Conservation (phyloP, 2,888 invertebrate genomes). For the Thymelicus acteon region DNA sequence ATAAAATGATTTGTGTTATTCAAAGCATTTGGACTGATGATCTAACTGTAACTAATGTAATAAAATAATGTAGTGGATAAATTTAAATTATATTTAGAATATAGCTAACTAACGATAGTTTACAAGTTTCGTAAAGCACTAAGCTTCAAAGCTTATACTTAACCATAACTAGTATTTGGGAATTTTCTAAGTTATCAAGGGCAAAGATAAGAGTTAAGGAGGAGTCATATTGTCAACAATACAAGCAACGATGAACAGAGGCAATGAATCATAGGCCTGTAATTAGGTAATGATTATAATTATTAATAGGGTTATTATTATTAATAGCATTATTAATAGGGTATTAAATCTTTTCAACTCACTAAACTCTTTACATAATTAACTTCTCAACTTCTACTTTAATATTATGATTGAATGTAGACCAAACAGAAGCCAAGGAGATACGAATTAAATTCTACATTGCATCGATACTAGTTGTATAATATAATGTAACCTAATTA, state of each 20-base stretch:
- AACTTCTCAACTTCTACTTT: too few species aligned
- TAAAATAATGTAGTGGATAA: too few species aligned
- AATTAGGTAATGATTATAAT: constrained; percentile 37
- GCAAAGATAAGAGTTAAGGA: constrained; percentile 30
- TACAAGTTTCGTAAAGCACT: too few species aligned
- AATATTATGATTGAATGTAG: too few species aligned
- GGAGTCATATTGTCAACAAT: constrained; percentile 38
- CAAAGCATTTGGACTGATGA: too few species aligned
- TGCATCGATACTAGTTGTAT: neutral
- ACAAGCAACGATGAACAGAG: constrained; percentile 33
- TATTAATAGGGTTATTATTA: neutral
- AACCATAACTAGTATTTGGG: constrained; percentile 7
- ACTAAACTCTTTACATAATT: too few species aligned
- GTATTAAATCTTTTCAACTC: neutral
- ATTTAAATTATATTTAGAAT: too few species aligned
- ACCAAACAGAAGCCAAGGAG: too few species aligned
- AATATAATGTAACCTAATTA: neutral
- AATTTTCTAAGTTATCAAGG: constrained; percentile 28
- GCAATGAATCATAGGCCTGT: constrained; percentile 31
- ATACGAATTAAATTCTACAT: neutral
- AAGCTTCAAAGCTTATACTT: constrained; percentile 6
- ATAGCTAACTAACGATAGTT: too few species aligned
- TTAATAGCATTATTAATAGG: neutral
- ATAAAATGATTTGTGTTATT: neutral
- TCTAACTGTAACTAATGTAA: too few species aligned